Evolutionary conservation across 2,797 vertebrate genomes (phyloP).

Genomic region (Ambastaia sidthimunki): DNA sequence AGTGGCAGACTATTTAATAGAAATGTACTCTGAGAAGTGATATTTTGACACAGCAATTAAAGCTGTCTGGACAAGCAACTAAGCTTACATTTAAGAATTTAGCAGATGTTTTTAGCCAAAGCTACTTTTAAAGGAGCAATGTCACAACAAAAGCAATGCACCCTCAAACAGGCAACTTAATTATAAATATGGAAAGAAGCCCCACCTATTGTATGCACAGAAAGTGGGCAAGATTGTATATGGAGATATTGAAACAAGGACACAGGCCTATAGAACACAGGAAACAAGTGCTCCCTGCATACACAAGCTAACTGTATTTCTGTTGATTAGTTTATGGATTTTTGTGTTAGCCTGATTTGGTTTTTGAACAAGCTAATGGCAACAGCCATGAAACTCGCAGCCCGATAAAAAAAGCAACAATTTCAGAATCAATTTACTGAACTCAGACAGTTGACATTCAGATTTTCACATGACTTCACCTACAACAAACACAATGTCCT

Average conservation of each 20-base stretch:
- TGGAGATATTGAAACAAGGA: not conserved
- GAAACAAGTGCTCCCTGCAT: not conserved
- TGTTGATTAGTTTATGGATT: slow-evolving; percentile 25
- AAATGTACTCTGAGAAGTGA: not conserved
- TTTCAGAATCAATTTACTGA: slow-evolving; percentile 17
- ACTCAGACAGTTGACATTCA: slow-evolving; percentile 45
- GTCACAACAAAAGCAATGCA: no score
- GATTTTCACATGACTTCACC: slow-evolving; percentile 49
- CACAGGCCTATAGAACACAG: not conserved
- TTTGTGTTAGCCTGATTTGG: not conserved
- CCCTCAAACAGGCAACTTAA: no score
- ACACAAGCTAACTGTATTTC: slow-evolving; percentile 31
- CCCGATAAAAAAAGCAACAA: not conserved
- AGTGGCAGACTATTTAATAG: not conserved
- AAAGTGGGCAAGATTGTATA: not conserved
- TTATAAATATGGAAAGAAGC: not conserved
- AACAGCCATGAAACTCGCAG: slow-evolving; percentile 3
- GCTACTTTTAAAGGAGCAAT: not conserved
- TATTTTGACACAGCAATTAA: not conserved
- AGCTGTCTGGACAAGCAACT: not conserved
- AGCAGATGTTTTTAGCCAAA: not conserved
- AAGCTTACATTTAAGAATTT: not conserved
- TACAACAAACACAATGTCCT: slow-evolving; percentile 23
- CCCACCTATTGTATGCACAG: not conserved
- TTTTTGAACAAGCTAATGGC: slow-evolving; percentile 15